A percentile compares a stretch with the other conserved stretches of the same genome.
These are phyloP conservation scores for Holocentrus rufus DNA, from an alignment of 2,797 vertebrate species.

Conservation along the genomic window DNA sequence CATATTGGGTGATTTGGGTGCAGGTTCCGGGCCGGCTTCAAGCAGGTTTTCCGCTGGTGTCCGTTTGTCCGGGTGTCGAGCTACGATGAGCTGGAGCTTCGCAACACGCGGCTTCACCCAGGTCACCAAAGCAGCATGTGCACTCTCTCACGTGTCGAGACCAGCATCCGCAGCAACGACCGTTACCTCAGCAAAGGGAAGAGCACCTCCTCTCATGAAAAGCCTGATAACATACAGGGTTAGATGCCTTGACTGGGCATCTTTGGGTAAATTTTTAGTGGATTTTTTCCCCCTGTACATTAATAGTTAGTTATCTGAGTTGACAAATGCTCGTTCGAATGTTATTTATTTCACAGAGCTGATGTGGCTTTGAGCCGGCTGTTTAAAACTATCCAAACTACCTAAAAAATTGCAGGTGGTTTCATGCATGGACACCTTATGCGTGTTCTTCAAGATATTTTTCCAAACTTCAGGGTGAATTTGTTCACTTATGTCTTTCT, in stretches of 20 bases:
- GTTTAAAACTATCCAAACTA: neutral
- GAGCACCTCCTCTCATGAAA: constrained; percentile 70
- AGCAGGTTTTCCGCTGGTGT: constrained; percentile 91
- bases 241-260: constrained; percentile 24
- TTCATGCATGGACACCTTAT: too few relatives aligned
- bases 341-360: neutral
- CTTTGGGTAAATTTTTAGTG: too few relatives aligned
- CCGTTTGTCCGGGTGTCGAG: constrained; percentile 89
- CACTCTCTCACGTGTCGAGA: constrained; percentile 89
- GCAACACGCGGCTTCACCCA: constrained; percentile 83
- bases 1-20: constrained; percentile 9
- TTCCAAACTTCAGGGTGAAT: too few relatives aligned
- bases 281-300: too few relatives aligned
- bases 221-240: constrained; percentile 37
- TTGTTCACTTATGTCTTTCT: too few relatives aligned
- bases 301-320: too few relatives aligned
- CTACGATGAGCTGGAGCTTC: constrained; percentile 91
- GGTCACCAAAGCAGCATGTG: constrained; percentile 90
- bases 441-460: too few relatives aligned
- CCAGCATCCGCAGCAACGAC: constrained; percentile 81
- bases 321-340: neutral
- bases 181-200: constrained; percentile 73
- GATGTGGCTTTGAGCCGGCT: too few relatives aligned
- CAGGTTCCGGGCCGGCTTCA: constrained; percentile 95
- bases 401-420: too few relatives aligned